phyloP scores from a whole-genome alignment of 2,888 invertebrate species.

The Epistrophe eligans region DNA sequence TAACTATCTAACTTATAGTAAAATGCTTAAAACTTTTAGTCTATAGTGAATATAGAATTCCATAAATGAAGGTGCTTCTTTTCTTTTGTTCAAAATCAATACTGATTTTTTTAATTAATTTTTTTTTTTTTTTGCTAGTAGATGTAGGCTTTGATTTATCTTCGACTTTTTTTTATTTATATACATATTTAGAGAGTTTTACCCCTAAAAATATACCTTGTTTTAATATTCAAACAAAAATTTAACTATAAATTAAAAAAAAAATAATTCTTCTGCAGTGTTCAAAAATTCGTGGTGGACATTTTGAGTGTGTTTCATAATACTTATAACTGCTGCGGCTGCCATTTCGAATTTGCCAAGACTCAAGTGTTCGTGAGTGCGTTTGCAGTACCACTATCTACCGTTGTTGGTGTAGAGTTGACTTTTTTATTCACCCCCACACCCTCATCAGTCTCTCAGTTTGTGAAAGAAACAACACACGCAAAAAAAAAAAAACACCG shows the following conservation, averaged over 20 bases:
- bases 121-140: not conserved
- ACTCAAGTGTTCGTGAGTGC: constrained; percentile 29
- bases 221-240: constrained; percentile 16
- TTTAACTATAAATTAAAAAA: constrained; percentile 18
- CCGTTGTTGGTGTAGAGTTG: constrained; percentile 70
- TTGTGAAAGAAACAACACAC: not conserved
- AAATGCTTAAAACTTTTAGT: constrained; percentile 22
- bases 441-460: not conserved
- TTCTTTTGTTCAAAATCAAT: constrained; percentile 57
- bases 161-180: constrained; percentile 11
- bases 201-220: constrained; percentile 9
- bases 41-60: constrained; percentile 42
- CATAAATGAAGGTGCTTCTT: constrained; percentile 22
- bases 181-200: not conserved
- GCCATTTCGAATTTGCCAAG: constrained; percentile 61
- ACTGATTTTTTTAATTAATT: constrained; percentile 22
- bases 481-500: constrained; percentile 28
- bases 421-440: constrained; percentile 37
- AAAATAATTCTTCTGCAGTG: constrained; percentile 59
- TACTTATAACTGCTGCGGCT: constrained; percentile 56
- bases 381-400: constrained; percentile 54
- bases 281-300: constrained; percentile 66
- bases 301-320: constrained; percentile 72
- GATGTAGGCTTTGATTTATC: not conserved
- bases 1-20: not conserved